Percentiles rank a stretch among this genome's conserved stretches.
These are phyloP conservation scores for Cryptomyrus ogoouensis DNA, from an alignment of 2,113 vertebrate genomes.

Conservation along the genomic window DNA sequence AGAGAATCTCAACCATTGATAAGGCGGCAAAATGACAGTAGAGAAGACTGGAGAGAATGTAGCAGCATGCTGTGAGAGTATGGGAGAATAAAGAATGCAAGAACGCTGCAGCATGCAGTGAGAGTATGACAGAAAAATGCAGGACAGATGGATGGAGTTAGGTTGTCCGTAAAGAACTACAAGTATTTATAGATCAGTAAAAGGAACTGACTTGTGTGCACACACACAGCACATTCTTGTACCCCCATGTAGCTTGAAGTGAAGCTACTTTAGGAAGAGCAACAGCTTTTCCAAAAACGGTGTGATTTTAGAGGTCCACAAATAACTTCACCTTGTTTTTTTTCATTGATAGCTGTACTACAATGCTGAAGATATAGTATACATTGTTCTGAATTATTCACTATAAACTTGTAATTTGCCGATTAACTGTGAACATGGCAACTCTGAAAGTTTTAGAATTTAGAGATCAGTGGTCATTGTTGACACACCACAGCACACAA, in stretches of 20 bases:
- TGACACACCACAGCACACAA: too few relatives aligned
- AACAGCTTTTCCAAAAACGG: background rate
- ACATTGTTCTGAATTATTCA: background rate
- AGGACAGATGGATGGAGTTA: background rate
- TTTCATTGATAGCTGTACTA: background rate
- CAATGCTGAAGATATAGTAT: background rate
- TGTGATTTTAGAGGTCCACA: background rate
- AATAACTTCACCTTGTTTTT: background rate
- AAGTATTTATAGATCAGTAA: background rate
- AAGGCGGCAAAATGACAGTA: too few relatives aligned
- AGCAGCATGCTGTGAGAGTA: too few relatives aligned
- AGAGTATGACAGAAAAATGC: too few relatives aligned
- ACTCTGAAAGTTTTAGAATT: background rate
- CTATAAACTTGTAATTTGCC: background rate
- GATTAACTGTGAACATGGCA: background rate
- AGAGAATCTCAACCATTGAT: too few relatives aligned
- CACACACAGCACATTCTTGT: background rate
- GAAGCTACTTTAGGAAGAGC: background rate
- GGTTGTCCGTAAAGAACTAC: background rate
- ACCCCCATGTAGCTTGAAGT: background rate
- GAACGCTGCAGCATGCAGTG: too few relatives aligned
- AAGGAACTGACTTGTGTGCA: background rate
- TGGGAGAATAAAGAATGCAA: too few relatives aligned
- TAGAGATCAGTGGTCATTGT: too few relatives aligned
- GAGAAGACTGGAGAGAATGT: too few relatives aligned